Conservation (phyloP, 2,888 invertebrate genomes). For the Clunio marinus region DNA sequence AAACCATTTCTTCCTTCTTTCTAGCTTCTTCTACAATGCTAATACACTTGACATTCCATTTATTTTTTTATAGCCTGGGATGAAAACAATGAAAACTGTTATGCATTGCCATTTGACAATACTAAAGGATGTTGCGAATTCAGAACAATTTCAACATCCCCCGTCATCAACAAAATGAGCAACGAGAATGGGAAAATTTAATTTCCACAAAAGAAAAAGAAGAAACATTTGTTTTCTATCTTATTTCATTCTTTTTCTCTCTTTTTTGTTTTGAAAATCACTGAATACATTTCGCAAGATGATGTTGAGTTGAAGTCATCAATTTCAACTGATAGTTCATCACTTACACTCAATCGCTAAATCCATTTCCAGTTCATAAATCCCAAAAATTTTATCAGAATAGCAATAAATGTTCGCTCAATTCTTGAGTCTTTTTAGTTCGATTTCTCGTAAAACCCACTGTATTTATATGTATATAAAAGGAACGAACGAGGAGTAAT, state of each 20-base stretch:
- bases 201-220: neutral
- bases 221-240: neutral
- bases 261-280: neutral
- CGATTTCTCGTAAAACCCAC: neutral
- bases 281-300: neutral
- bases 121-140: slow-evolving; percentile 18
- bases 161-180: neutral
- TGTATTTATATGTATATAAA: no score
- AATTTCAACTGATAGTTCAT: slow-evolving; percentile 32
- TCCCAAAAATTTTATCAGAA: slow-evolving; percentile 20
- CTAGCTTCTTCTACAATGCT: neutral
- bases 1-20: neutral
- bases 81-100: slow-evolving; percentile 29
- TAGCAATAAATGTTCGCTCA: slow-evolving; percentile 1
- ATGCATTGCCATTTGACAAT: slow-evolving; percentile 8
- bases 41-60: slow-evolving; percentile 33
- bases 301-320: slow-evolving; percentile 4
- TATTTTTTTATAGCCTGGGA: slow-evolving; percentile 31
- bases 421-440: neutral
- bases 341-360: slow-evolving; percentile 28
- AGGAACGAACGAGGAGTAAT: slow-evolving; percentile 1
- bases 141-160: neutral
- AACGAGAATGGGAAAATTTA: neutral
- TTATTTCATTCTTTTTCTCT: neutral
- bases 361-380: slow-evolving; percentile 37